These are phyloP conservation scores for Phoebastria nigripes DNA, from an alignment of 2,797 vertebrate species.

Conservation along the genomic window DNA sequence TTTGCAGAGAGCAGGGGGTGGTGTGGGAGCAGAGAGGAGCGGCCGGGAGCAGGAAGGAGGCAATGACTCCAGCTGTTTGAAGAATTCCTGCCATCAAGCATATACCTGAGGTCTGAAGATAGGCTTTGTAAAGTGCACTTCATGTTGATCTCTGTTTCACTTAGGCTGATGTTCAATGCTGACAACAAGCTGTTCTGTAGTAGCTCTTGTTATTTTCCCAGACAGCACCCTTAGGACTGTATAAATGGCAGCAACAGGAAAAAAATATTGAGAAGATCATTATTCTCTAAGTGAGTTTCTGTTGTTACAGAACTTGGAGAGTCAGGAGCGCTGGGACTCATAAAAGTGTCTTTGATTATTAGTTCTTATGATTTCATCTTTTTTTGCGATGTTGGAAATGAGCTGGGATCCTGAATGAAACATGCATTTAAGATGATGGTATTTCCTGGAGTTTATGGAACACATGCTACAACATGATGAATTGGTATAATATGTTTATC, in stretches of 20 bases:
- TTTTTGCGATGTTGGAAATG: not conserved
- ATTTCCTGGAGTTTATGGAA: not conserved
- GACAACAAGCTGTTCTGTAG: slow-evolving; percentile 28
- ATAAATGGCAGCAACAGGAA: slow-evolving; percentile 5
- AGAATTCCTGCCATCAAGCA: slow-evolving; percentile 12
- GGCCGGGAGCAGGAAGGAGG: not conserved
- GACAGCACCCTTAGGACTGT: slow-evolving; percentile 38
- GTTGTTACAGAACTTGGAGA: slow-evolving; percentile 30
- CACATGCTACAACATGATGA: not conserved
- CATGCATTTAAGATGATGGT: not conserved
- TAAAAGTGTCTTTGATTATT: slow-evolving; percentile 55
- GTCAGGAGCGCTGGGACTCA: slow-evolving; percentile 1
- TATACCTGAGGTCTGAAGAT: not conserved
- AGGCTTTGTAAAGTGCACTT: slow-evolving; percentile 22
- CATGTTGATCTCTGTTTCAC: slow-evolving; percentile 39
- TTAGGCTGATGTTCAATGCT: not conserved
- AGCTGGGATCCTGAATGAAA: not conserved
- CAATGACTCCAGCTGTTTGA: not conserved
- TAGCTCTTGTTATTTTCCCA: slow-evolving; percentile 41
- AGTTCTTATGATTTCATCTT: slow-evolving; percentile 6
- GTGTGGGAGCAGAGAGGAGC: not conserved
- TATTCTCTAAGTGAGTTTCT: slow-evolving; percentile 31
- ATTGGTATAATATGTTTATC: not conserved
- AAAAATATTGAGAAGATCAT: slow-evolving; percentile 27
- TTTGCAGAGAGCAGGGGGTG: not conserved